Conservation (phyloP, 2,888 invertebrate species). For the Tetramorium bicarinatum region DNA sequence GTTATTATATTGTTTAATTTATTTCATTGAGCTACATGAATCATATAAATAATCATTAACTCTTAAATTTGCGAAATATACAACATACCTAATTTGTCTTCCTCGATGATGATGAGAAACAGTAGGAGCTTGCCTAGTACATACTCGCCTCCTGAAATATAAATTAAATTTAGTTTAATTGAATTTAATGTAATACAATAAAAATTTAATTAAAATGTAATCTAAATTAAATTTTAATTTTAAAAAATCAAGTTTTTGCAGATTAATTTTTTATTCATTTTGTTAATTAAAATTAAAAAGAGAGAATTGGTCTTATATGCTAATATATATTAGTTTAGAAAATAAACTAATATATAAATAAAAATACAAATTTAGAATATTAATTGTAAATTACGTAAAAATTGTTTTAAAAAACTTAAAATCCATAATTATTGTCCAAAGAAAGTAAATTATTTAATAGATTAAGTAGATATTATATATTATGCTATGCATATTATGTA, state of each 20-base stretch:
- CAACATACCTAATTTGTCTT: slow-evolving; percentile 81
- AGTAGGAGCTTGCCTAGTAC: slow-evolving; percentile 74
- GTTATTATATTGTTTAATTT: no score
- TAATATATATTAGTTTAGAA: background rate
- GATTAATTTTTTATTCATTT: background rate
- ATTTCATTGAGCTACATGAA: no score
- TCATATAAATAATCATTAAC: background rate
- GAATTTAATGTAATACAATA: no score
- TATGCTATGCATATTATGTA: background rate
- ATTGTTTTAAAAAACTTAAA: background rate
- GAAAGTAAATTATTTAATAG: background rate
- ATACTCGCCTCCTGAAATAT: slow-evolving; percentile 82
- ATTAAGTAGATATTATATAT: no score
- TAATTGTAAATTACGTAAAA: background rate
- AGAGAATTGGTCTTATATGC: background rate
- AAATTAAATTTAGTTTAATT: slow-evolving; percentile 27
- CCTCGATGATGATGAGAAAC: slow-evolving; percentile 78
- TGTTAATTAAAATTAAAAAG: background rate
- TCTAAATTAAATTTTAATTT: background rate
- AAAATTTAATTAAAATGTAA: no score
- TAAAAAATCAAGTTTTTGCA: background rate
- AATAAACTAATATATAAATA: no score
- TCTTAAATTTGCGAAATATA: slow-evolving; percentile 46
- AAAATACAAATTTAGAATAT: slow-evolving; percentile 11
- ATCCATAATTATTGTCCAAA: background rate